A percentile compares a stretch with the other conserved stretches of the same genome.
Evolutionary conservation across 1,140 invertebrate species (phyloP).

Genomic region (Thaumatotibia leucotreta): DNA sequence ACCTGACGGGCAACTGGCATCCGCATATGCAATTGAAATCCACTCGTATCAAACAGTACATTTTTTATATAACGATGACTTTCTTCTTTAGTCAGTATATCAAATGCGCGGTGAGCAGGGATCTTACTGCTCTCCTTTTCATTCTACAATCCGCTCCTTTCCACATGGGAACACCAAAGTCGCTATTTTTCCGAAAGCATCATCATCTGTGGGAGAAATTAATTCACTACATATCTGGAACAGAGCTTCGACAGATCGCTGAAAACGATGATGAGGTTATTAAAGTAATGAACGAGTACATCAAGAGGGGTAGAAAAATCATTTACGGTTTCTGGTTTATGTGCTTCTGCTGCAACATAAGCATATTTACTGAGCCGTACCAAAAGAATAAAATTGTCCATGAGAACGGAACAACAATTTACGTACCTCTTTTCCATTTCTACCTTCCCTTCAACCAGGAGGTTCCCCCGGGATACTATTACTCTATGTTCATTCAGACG

Average conservation of each 20-base stretch:
- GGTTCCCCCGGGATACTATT: too few relatives aligned
- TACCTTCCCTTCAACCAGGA: too few relatives aligned
- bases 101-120: conserved; percentile 33
- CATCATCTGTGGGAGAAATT: too few relatives aligned
- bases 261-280: too few relatives aligned
- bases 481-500: too few relatives aligned
- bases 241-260: conserved; percentile 28
- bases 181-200: too few relatives aligned
- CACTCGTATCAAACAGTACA: conserved; percentile 26
- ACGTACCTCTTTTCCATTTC: too few relatives aligned
- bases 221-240: conserved; percentile 34
- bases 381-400: conserved; percentile 32
- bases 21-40: conserved; percentile 16
- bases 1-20: too few relatives aligned
- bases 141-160: too few relatives aligned
- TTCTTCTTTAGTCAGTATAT: conserved; percentile 46
- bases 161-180: too few relatives aligned
- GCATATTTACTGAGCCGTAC: conserved; percentile 41
- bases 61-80: conserved; percentile 32
- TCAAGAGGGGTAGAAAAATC: conserved; percentile 31
- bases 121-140: conserved; percentile 26
- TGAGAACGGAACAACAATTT: too few relatives aligned
- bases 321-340: conserved; percentile 42
- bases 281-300: conserved; percentile 34
- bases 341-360: conserved; percentile 40